Evolutionary conservation across 2,797 vertebrate species (phyloP).

Genomic region (Channa striata): DNA sequence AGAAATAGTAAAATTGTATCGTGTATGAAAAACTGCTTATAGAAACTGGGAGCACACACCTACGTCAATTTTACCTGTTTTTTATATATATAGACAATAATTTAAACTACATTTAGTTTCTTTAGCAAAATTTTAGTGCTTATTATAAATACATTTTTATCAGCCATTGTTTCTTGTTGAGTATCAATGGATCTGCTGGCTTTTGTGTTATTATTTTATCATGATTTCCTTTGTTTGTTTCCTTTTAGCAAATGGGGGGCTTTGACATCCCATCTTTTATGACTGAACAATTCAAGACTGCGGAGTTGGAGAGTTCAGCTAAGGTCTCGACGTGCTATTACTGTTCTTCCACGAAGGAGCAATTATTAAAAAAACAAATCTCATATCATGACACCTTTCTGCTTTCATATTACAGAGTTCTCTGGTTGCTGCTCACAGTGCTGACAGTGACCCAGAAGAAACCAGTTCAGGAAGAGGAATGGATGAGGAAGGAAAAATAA

Average conservation of each 20-base stretch:
- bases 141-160: too few relatives aligned
- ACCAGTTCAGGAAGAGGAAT: slow-evolving; percentile 75
- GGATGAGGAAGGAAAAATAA: slow-evolving; percentile 88
- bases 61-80: not conserved
- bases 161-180: too few relatives aligned
- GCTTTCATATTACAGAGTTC: slow-evolving; percentile 77
- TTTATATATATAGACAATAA: too few relatives aligned
- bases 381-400: not conserved
- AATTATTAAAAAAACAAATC: not conserved
- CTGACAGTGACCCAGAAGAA: slow-evolving; percentile 91
- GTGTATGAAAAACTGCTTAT: too few relatives aligned
- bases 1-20: slow-evolving; percentile 9
- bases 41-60: not conserved
- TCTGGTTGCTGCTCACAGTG: slow-evolving; percentile 88
- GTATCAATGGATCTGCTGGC: too few relatives aligned
- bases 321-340: slow-evolving; percentile 61
- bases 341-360: not conserved
- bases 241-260: slow-evolving; percentile 79
- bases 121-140: too few relatives aligned
- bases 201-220: not conserved
- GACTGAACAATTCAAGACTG: slow-evolving; percentile 82
- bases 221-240: slow-evolving; percentile 2
- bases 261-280: slow-evolving; percentile 86
- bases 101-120: too few relatives aligned
- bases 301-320: slow-evolving; percentile 84